Evolutionary conservation across 2,888 invertebrate genomes (phyloP), one percentile per base, ranked within the genome.

Genomic region (Molorchus minor): DNA sequence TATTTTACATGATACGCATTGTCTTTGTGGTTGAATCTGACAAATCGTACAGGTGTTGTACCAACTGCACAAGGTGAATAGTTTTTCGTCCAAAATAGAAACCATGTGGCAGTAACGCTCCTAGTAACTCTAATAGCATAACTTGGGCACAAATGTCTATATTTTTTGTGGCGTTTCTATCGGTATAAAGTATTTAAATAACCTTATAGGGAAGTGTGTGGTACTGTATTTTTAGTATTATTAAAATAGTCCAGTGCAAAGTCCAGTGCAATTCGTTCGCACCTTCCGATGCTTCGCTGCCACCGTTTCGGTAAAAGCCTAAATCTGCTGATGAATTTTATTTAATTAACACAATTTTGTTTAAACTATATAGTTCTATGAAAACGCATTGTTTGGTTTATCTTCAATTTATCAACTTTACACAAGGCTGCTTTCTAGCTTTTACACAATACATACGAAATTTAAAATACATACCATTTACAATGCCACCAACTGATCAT

Each of bases 331-430:
- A 49, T n/a, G 36, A 36, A 13, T 49, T 49, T 49, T 38, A 49
- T 49, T 49, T 49, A 49, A 49, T 49, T 49, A 49, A 49, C 49
- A 38, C 38, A 7, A n/a, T n/a, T n/a, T n/a, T n/a, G n/a, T 47
- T 33, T 35, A 36, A 47, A 20, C 47, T 49, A 12, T 25, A 29
- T 25, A 38, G 13, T 49, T 49, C 16, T 40, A 29, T 38, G 13
- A 15, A n/a, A 17, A 16, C 25, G 49, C 49, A 38, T 49, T 49
- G 49, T 49, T 38, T 5, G 15, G 13, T 38, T 40, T 49, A 49
- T 49, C 49, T 49, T 49, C 29, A 49, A 49, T 49, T 49, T 38
- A 49, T 49, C 49, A 20, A 16, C 36, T n/a, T 38, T 49, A 13
- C 38, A 3, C 38, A 49, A 49, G 17, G 10, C 13, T 15, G 17